Evolutionary conservation across 2,888 invertebrate species (phyloP), one percentile per base, ranked within the genome.

Genomic region (Troglohyphantes excavatus): DNA sequence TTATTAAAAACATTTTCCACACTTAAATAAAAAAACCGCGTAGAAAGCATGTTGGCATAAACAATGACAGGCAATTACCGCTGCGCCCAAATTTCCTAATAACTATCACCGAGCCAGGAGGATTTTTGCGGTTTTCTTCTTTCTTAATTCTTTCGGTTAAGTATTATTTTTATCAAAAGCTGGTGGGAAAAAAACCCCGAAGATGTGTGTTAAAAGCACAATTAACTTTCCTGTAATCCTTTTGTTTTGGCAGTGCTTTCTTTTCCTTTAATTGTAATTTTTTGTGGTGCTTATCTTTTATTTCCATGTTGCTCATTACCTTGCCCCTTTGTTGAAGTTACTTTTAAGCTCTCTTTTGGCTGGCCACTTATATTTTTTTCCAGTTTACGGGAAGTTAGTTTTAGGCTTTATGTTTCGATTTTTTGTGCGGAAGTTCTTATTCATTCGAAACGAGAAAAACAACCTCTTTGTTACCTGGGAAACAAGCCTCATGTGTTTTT

Each of bases 141-240:
- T 72, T 65, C 73, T 83, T 83, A 73, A 73, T 73, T 83, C 73
- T 83, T 73, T 72, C 73, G 65, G 83, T 73, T 73, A n/a, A 46
- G 83, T 65, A 73, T 83, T 83, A 83, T 83, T 83, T 83, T 83
- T 83, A 73, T 73, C 63, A 83, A 83, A 63, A 46, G 68, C 17
- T 23, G 19, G 39, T n/a, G 61, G 39, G 23, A 53, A 82, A 72
- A 61, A 70, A 19, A 5, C 63, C 63, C 78, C 70, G 72, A 70
- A 70, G 70, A 86, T 79, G 79, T 53, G 86, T 86, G 86, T 86
- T 86, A 86, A 86, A 86, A 79, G 86, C 86, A 72, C 86, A 86
- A 86, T 86, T 86, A 86, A 79, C 78, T 72, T 79, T 72, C 70
- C 39, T 79, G 70, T 86, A 86, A 86, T 86, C 86, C 86, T 72